A percentile compares a stretch with the other conserved stretches of the same genome.
phyloP scores from a whole-genome alignment of 2,888 invertebrate genomes.

The Rhamnusium bicolor region DNA sequence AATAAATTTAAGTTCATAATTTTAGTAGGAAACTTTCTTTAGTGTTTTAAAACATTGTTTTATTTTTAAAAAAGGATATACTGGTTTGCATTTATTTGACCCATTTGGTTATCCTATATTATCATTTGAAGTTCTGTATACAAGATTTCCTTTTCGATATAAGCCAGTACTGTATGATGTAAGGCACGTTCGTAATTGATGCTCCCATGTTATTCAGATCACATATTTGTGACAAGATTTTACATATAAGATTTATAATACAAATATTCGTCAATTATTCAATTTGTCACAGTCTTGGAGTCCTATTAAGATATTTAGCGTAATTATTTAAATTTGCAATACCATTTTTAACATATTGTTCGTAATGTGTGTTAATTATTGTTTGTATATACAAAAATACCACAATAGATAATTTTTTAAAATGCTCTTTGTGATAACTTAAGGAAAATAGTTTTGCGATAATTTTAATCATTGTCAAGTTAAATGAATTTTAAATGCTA shows the following conservation, averaged over 20 bases:
- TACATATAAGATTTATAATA: background rate
- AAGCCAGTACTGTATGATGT: too few relatives aligned
- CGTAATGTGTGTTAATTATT: slow-evolving; percentile 4
- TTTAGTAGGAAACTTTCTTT: too few relatives aligned
- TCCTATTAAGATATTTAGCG: slow-evolving; percentile 6
- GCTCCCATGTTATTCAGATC: background rate
- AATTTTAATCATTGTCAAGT: background rate
- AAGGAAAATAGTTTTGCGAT: background rate
- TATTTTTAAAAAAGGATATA: too few relatives aligned
- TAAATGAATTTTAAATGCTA: background rate
- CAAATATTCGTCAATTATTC: slow-evolving; percentile 18
- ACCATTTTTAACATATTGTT: background rate
- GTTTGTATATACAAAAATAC: background rate
- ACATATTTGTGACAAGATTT: background rate
- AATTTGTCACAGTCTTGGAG: background rate
- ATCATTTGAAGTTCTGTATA: too few relatives aligned
- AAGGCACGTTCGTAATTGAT: too few relatives aligned
- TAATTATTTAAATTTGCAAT: background rate
- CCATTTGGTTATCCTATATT: too few relatives aligned
- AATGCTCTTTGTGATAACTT: background rate
- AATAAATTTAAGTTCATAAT: too few relatives aligned
- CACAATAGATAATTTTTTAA: background rate
- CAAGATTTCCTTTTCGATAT: too few relatives aligned
- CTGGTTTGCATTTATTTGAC: too few relatives aligned
- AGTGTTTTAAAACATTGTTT: too few relatives aligned